Conservation (phyloP, 2,888 invertebrate genomes). For the Lacanobia wlatinum region DNA sequence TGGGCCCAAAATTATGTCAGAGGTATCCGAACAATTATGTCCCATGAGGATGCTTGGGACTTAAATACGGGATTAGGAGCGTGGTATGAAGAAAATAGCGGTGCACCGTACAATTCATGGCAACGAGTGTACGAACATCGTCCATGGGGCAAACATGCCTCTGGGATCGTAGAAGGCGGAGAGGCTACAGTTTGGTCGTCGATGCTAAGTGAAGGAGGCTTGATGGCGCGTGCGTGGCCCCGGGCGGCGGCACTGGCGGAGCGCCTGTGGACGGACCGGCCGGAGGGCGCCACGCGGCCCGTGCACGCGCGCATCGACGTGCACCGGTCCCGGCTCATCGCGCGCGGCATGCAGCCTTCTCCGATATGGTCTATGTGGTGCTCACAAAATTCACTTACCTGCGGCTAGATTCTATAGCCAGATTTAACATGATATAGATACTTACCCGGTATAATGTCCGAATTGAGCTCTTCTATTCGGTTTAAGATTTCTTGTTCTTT, state of each 20-base stretch:
- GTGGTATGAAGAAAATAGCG: slow-evolving; percentile 94
- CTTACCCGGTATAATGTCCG: neutral
- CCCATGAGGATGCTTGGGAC: slow-evolving; percentile 96
- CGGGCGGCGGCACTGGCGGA: slow-evolving; percentile 95
- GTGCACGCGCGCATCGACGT: slow-evolving; percentile 92
- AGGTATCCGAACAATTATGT: slow-evolving; percentile 93
- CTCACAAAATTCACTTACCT: slow-evolving; percentile 93
- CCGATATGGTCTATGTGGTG: slow-evolving; percentile 94
- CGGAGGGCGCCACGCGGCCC: slow-evolving; percentile 84
- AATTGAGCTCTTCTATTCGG: slow-evolving; percentile 6
- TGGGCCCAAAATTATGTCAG: slow-evolving; percentile 89
- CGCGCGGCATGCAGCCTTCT: slow-evolving; percentile 91
- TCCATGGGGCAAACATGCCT: slow-evolving; percentile 89
- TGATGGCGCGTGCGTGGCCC: slow-evolving; percentile 95
- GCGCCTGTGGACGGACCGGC: slow-evolving; percentile 93
- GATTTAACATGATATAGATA: neutral
- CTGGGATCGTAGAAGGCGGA: slow-evolving; percentile 92
- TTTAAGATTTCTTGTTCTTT: neutral
- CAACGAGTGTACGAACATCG: slow-evolving; percentile 95
- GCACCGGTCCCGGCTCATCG: slow-evolving; percentile 91
- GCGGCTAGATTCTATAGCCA: slow-evolving; percentile 76
- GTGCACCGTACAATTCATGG: slow-evolving; percentile 96
- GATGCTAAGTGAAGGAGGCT: slow-evolving; percentile 92
- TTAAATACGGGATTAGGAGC: slow-evolving; percentile 95
- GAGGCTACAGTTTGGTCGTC: slow-evolving; percentile 96